Conservation (phyloP, 2,888 invertebrate genomes). For the Dusona sp. region DNA sequence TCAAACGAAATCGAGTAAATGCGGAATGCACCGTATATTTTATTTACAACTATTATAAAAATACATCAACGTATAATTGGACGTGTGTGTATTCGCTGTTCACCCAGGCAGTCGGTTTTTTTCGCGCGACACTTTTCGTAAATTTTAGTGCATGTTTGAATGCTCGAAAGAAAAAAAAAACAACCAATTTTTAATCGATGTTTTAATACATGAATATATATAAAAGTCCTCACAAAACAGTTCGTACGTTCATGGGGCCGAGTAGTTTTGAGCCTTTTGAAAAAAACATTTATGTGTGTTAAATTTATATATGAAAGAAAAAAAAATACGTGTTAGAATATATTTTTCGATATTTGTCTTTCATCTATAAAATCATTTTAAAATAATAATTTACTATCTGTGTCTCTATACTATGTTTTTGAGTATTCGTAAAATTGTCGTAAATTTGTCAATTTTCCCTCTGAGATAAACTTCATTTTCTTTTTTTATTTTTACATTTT, state of each 20-base stretch:
- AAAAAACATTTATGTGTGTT: constrained; percentile 14
- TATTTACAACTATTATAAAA: background rate
- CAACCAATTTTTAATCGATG: constrained; percentile 52
- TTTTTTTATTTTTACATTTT: background rate
- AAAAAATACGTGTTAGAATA: background rate
- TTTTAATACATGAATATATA: constrained; percentile 38
- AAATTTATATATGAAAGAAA: background rate
- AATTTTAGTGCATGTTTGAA: constrained; percentile 70
- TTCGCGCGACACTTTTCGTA: constrained; percentile 65
- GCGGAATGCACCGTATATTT: background rate
- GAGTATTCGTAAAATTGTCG: constrained; percentile 6
- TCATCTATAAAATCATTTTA: background rate
- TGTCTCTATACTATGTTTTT: background rate
- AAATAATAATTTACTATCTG: constrained; percentile 1
- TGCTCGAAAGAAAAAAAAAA: constrained; percentile 40
- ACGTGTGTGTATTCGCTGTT: constrained; percentile 66
- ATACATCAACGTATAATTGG: constrained; percentile 36
- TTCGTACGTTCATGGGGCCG: constrained; percentile 31
- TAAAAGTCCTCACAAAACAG: constrained; percentile 23
- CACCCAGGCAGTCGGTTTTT: constrained; percentile 56
- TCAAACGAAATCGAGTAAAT: background rate
- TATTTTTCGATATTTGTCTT: background rate
- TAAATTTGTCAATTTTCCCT: constrained; percentile 13
- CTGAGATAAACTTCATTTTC: background rate
- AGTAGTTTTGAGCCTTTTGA: constrained; percentile 49